phyloP scores from a whole-genome alignment of 2,797 vertebrate genomes.

The Phaenicophaeus curvirostris region DNA sequence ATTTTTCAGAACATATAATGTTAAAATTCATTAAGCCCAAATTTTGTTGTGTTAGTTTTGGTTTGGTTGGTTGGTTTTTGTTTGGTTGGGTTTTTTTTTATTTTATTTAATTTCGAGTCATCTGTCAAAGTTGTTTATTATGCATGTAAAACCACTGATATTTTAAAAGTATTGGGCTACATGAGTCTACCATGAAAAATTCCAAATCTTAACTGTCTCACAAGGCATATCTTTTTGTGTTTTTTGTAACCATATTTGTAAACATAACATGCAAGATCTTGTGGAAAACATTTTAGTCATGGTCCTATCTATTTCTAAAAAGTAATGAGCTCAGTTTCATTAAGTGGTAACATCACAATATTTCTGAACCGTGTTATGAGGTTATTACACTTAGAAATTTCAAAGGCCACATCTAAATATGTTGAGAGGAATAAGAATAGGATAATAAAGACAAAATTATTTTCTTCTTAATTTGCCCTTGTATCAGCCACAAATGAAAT shows the following conservation, averaged over 20 bases:
- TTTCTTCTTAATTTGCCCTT: not conserved
- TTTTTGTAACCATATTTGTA: not conserved
- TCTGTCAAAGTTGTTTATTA: too few species aligned
- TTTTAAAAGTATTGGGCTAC: rapidly evolving
- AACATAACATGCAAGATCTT: not conserved
- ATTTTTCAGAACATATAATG: not conserved
- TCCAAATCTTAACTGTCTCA: not conserved
- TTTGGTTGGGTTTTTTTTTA: too few species aligned
- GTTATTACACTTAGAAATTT: not conserved
- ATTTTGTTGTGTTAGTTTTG: not conserved
- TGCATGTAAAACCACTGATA: too few species aligned
- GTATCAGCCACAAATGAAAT: not conserved
- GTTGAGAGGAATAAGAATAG: not conserved
- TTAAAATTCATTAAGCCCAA: not conserved
- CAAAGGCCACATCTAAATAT: not conserved
- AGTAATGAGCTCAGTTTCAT: not conserved
- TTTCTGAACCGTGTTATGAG: not conserved
- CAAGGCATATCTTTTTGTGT: not conserved
- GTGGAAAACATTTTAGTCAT: not conserved
- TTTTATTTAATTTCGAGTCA: not conserved
- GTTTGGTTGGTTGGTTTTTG: not conserved
- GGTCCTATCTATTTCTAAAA: not conserved
- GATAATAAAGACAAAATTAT: not conserved
- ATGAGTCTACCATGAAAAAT: not conserved
- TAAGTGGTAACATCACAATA: not conserved